A percentile compares a stretch with the other conserved stretches of the same genome.
Conservation (phyloP, 2,888 invertebrate genomes). For the Melieria picta region DNA sequence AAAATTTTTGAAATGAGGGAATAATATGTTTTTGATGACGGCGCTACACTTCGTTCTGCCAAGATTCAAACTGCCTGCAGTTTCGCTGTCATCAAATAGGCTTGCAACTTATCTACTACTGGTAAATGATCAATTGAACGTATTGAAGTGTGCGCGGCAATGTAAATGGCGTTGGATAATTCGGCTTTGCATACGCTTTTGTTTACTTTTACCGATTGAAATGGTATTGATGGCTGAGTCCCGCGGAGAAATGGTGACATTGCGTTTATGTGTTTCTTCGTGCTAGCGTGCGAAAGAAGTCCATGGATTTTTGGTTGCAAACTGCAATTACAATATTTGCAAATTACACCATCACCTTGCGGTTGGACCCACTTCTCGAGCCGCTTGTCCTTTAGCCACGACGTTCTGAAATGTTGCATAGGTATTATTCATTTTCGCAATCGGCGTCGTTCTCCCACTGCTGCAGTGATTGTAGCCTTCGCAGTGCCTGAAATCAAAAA, state of each 20-base stretch:
- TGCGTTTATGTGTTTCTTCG: slow-evolving; percentile 19
- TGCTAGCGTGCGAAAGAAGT: slow-evolving; percentile 22
- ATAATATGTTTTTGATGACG: slow-evolving; percentile 17
- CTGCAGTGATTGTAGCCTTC: too few species aligned
- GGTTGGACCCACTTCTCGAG: not conserved
- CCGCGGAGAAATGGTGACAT: slow-evolving; percentile 24
- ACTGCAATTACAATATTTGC: slow-evolving; percentile 29
- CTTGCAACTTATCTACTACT: slow-evolving; percentile 14
- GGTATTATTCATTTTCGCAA: too few species aligned
- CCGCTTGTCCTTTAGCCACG: not conserved
- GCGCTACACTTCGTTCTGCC: slow-evolving; percentile 24
- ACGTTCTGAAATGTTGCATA: too few species aligned
- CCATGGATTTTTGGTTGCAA: slow-evolving; percentile 24
- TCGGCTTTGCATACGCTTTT: slow-evolving; percentile 7
- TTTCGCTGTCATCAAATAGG: slow-evolving; percentile 23
- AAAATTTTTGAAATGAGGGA: slow-evolving; percentile 18
- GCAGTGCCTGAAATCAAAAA: too few species aligned
- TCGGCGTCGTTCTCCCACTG: too few species aligned
- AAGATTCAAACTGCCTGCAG: slow-evolving; percentile 21
- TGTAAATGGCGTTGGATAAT: slow-evolving; percentile 23
- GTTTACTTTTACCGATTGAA: slow-evolving; percentile 12
- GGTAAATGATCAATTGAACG: slow-evolving; percentile 28
- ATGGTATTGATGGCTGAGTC: slow-evolving; percentile 10
- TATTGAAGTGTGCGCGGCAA: slow-evolving; percentile 22
- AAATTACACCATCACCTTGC: slow-evolving; percentile 6